Evolutionary conservation across 2,797 vertebrate species (phyloP).

Genomic region (Anniella stebbinsi): DNA sequence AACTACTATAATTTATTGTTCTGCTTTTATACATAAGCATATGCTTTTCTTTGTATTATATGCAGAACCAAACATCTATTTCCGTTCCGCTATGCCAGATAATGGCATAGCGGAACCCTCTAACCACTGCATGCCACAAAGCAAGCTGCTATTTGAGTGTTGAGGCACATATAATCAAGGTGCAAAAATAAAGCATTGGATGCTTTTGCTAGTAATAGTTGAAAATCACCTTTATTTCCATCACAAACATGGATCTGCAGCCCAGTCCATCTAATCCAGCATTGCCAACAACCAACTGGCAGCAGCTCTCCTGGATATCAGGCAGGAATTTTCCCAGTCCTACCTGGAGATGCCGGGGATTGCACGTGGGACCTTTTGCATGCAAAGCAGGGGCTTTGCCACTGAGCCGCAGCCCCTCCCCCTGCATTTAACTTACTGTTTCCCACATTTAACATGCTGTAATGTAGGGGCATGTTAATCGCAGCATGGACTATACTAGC

Average conservation of each 20-base stretch:
- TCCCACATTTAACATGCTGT: background rate
- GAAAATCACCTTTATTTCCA: background rate
- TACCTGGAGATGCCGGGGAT: too few species aligned
- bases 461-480: background rate
- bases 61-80: background rate
- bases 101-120: too few species aligned
- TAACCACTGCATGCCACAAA: background rate
- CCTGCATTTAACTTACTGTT: background rate
- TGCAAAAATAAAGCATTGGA: background rate
- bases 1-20: background rate
- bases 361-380: too few species aligned
- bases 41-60: background rate
- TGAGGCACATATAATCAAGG: background rate
- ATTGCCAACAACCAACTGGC: background rate
- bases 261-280: too few species aligned
- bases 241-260: background rate
- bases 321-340: too few species aligned
- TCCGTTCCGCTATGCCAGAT: background rate
- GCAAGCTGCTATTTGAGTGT: background rate
- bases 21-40: background rate
- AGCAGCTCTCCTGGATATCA: too few species aligned
- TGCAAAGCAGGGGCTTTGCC: too few species aligned
- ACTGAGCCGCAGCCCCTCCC: too few species aligned
- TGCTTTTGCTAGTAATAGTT: background rate
- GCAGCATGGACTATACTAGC: background rate